A percentile compares a stretch with the other conserved stretches of the same genome.
These are phyloP conservation scores for Acridotheres tristis DNA, from an alignment of 2,797 vertebrate genomes.

Conservation along the genomic window DNA sequence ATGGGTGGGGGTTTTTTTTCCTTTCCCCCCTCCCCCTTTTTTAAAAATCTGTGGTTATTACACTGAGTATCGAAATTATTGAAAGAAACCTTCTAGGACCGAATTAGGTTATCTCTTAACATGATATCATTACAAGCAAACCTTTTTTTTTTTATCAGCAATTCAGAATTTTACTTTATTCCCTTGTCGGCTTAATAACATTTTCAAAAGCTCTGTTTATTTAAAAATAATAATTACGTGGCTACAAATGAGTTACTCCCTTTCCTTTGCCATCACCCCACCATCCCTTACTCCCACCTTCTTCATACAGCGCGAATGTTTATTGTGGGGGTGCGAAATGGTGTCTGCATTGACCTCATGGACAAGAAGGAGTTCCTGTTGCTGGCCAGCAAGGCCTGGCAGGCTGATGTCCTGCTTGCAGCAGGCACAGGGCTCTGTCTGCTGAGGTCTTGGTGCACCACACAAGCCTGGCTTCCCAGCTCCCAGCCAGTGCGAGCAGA, in stretches of 20 bases:
- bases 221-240: neutral
- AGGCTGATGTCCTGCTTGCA: neutral
- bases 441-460: neutral
- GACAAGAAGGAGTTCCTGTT: neutral
- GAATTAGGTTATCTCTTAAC: neutral
- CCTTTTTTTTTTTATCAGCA: neutral
- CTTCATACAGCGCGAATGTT: rapidly evolving
- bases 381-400: neutral
- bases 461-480: rapidly evolving
- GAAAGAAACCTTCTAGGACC: neutral
- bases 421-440: neutral
- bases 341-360: neutral
- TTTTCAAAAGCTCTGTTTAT: conserved; percentile 28
- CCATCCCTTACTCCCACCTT: neutral
- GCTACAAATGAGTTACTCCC: neutral
- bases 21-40: neutral
- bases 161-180: conserved; percentile 3
- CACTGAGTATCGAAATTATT: neutral
- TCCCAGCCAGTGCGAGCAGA: neutral
- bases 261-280: neutral
- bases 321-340: rapidly evolving
- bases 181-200: neutral
- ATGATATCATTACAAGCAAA: neutral
- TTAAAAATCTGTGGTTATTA: neutral
- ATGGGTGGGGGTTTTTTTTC: neutral